Conservation (phyloP, 2,888 invertebrate genomes). For the Subacronicta megacephala region DNA sequence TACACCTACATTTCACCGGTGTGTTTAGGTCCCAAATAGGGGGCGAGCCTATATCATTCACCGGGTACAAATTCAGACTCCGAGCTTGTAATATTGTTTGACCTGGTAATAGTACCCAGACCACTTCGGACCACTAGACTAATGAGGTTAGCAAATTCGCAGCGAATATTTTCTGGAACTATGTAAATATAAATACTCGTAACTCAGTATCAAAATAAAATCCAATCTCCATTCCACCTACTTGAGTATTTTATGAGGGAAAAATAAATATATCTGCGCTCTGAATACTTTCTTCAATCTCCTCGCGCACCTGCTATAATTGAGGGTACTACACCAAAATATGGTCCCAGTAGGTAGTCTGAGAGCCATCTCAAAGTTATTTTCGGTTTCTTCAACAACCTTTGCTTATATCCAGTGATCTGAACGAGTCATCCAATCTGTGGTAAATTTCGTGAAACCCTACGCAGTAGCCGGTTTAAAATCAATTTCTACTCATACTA, state of each 20-base stretch:
- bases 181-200: slow-evolving; percentile 28
- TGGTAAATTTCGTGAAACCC: neutral
- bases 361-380: slow-evolving; percentile 54
- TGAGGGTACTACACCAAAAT: slow-evolving; percentile 59
- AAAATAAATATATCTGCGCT: slow-evolving; percentile 40
- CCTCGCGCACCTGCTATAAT: slow-evolving; percentile 59
- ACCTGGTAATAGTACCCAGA: too few relatives aligned
- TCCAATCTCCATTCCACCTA: slow-evolving; percentile 47
- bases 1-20: too few relatives aligned
- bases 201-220: slow-evolving; percentile 38
- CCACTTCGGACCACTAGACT: too few relatives aligned
- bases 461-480: neutral
- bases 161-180: slow-evolving; percentile 21
- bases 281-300: slow-evolving; percentile 42
- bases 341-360: slow-evolving; percentile 43
- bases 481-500: slow-evolving; percentile 2
- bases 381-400: slow-evolving; percentile 38
- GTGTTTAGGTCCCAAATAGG: too few relatives aligned
- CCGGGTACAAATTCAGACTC: too few relatives aligned
- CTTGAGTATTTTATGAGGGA: slow-evolving; percentile 48
- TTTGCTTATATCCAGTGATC: slow-evolving; percentile 54
- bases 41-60: too few relatives aligned
- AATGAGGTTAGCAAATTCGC: too few relatives aligned
- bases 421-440: slow-evolving; percentile 31
- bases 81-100: too few relatives aligned